Base-by-base conservation (phyloP, 2,888 invertebrate genomes). In the Microchrysa polita region DNA sequence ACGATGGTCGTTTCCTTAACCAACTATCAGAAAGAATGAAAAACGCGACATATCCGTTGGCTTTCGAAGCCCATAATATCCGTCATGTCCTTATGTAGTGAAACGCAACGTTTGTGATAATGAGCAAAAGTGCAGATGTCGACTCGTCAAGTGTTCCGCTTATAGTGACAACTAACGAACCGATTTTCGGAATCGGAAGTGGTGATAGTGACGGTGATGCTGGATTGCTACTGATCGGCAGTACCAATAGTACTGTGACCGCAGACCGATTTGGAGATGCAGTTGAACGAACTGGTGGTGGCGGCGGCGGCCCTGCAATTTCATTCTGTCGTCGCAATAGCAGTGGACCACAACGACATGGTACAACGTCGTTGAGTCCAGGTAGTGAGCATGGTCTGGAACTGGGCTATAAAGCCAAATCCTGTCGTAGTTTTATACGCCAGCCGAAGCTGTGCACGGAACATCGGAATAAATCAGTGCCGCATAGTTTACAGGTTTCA, bases 381-480 rank as follows among this genome's bases (percentile, higher is more conserved):
- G 75, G 76, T 72, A 78, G 77, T 77, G 79, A 79, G 74, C 77
- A 77, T 73, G 78, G 78, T 72, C 76, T 80, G 72, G 79, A 79
- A 71, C 76, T 77, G 65, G 78, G 77, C 76, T 80, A 78, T 75
- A 79, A 79, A 75, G 77, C 79, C 59, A 80, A 79, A 72, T 79
- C 80, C 63, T 80, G 80, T 77, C 79, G 80, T 73, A 80, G 80
- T 77, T 80, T 80, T 77, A 77, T 79, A 65, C 78, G 78, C 63
- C 79, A 78, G 71, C 57, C 78, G 74, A 79, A 80, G 72, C 76
- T 80, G 73, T 77, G 78, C 73, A 78, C 74, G 40, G 80, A 80
- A 74, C 80, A 80, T 78, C 79, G 80, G 67, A 80, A 80, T 79
- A 80, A 79, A 79, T 80, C 80, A 55, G 80, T 80, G 72, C 80